phyloP scores from a whole-genome alignment of 2,113 vertebrate species.

The Pomatorhinus ruficollis region DNA sequence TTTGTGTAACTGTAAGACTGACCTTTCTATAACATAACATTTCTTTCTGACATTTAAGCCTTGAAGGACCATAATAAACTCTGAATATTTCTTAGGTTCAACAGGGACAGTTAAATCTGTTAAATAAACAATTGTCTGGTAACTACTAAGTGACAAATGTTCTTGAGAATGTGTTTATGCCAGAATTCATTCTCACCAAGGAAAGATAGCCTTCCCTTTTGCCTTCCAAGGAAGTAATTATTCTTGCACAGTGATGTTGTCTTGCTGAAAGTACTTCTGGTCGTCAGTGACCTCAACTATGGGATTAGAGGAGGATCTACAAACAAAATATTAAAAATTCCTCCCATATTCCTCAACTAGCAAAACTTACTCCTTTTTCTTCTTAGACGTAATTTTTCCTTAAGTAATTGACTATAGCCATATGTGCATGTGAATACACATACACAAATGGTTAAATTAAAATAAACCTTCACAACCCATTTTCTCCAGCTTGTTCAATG shows the following conservation, averaged over 20 bases:
- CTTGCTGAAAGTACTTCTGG: neutral
- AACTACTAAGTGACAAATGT: neutral
- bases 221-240: slow-evolving; percentile 8
- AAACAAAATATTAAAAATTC: neutral
- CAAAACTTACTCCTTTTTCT: neutral
- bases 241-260: neutral
- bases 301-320: neutral
- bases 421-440: neutral
- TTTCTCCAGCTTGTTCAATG: neutral
- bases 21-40: neutral
- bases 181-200: neutral
- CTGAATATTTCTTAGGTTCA: neutral
- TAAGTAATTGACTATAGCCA: neutral
- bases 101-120: neutral
- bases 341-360: neutral
- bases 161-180: neutral
- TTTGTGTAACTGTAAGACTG: neutral
- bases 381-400: neutral
- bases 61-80: neutral
- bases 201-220: neutral
- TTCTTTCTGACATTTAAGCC: neutral
- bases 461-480: neutral
- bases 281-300: neutral
- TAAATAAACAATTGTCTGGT: slow-evolving; percentile 12
- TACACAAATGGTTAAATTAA: neutral